Evolutionary conservation across 1,140 invertebrate species (phyloP).

Genomic region (Trachymyrmex septentrionalis): DNA sequence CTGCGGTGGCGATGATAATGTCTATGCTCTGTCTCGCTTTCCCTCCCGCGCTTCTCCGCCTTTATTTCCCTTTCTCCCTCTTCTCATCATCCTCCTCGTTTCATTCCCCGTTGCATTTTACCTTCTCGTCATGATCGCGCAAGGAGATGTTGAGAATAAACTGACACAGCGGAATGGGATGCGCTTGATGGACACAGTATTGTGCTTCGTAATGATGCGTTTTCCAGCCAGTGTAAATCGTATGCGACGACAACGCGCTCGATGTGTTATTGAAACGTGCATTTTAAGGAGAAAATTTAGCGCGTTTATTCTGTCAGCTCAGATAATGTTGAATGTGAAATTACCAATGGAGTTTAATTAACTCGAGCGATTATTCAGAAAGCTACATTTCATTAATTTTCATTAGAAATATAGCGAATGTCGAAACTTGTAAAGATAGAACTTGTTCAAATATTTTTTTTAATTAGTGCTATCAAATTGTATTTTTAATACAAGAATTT

Average conservation of each 20-base stretch:
- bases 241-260: conserved; percentile 70
- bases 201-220: conserved; percentile 81
- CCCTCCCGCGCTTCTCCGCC: background rate
- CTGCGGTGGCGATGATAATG: conserved; percentile 78
- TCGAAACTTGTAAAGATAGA: background rate
- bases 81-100: conserved; percentile 35
- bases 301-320: conserved; percentile 6
- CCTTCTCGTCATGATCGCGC: conserved; percentile 59
- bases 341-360: background rate
- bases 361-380: conserved; percentile 10
- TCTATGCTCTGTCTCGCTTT: conserved; percentile 60
- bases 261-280: conserved; percentile 74
- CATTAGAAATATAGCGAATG: background rate
- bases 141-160: conserved; percentile 73
- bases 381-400: conserved; percentile 13
- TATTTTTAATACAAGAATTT: conserved; percentile 79
- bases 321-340: conserved; percentile 13
- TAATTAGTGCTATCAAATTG: conserved; percentile 81
- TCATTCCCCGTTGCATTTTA: conserved; percentile 33
- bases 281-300: conserved; percentile 69
- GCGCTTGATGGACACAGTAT: conserved; percentile 81
- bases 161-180: conserved; percentile 66
- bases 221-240: conserved; percentile 77
- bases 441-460: background rate
- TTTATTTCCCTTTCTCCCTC: conserved; percentile 9